Percentiles rank a stretch among this genome's conserved stretches.
phyloP scores from a whole-genome alignment of 2,797 vertebrate species.

The Euthynnus affinis region DNA sequence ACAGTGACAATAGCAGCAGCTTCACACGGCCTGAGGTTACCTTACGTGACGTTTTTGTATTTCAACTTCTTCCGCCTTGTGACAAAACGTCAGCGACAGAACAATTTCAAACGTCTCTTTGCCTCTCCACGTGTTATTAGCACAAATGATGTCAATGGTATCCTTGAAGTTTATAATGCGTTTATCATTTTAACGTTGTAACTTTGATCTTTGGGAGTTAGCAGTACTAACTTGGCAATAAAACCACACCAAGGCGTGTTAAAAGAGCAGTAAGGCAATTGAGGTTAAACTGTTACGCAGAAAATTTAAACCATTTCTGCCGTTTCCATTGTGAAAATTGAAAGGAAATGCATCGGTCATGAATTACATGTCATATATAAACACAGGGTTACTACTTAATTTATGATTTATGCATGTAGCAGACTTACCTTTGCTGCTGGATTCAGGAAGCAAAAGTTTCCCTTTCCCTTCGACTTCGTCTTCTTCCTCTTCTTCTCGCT shows the following conservation, averaged over 20 bases:
- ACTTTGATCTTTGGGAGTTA: background rate
- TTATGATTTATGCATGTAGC: accelerated
- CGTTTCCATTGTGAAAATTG: background rate
- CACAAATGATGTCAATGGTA: background rate
- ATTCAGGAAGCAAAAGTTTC: background rate
- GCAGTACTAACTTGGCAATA: background rate
- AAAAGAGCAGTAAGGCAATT: background rate
- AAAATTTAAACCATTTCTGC: background rate
- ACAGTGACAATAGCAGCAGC: too few relatives aligned
- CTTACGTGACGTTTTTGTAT: background rate
- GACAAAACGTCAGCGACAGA: background rate
- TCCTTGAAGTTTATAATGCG: too few relatives aligned
- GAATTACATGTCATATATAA: too few relatives aligned
- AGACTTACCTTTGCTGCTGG: background rate
- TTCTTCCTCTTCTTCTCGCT: too few relatives aligned
- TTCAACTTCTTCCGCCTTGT: background rate
- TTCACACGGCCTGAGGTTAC: too few relatives aligned
- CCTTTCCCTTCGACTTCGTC: too few relatives aligned
- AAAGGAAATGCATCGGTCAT: background rate
- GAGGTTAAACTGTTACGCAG: background rate
- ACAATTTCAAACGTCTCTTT: background rate
- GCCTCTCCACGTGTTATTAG: background rate
- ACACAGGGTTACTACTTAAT: background rate
- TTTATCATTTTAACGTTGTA: background rate
- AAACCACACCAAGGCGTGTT: background rate